These are phyloP conservation scores for Bombus vancouverensis DNA, from an alignment of 1,140 invertebrate species.

Conservation along the genomic window DNA sequence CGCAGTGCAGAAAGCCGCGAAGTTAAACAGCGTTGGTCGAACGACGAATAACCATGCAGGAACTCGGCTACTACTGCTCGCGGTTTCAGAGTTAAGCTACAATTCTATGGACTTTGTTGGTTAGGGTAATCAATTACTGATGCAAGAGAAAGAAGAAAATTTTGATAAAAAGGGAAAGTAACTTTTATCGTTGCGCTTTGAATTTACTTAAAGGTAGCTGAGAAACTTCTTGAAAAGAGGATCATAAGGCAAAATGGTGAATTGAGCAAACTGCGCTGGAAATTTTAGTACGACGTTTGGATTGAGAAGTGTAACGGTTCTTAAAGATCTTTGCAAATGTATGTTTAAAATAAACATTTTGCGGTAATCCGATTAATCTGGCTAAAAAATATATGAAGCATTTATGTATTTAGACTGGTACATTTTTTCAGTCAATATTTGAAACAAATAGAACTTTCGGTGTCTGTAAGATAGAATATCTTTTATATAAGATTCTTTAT, in stretches of 20 bases:
- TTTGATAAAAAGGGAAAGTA: background rate
- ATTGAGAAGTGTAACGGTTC: background rate
- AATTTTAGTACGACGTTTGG: background rate
- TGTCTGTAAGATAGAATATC: no score
- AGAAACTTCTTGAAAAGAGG: background rate
- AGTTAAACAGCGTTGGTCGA: conserved; percentile 4
- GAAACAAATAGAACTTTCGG: no score
- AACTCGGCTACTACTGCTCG: background rate
- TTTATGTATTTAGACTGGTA: no score
- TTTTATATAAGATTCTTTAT: no score
- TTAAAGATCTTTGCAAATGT: background rate
- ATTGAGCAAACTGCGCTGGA: background rate
- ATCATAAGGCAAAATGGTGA: no score
- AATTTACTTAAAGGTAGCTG: background rate
- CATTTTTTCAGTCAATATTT: no score
- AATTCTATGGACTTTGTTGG: background rate
- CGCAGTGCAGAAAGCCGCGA: background rate
- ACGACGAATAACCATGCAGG: background rate
- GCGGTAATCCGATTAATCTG: background rate
- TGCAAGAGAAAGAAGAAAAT: background rate
- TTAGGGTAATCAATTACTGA: background rate
- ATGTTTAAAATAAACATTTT: background rate
- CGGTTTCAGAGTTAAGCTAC: background rate
- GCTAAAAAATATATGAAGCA: no score
- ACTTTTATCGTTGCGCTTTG: background rate